Evolutionary conservation across 2,797 vertebrate species (phyloP), one percentile per base, ranked within the genome.

Genomic region (Paramormyrops hopkinsi): DNA sequence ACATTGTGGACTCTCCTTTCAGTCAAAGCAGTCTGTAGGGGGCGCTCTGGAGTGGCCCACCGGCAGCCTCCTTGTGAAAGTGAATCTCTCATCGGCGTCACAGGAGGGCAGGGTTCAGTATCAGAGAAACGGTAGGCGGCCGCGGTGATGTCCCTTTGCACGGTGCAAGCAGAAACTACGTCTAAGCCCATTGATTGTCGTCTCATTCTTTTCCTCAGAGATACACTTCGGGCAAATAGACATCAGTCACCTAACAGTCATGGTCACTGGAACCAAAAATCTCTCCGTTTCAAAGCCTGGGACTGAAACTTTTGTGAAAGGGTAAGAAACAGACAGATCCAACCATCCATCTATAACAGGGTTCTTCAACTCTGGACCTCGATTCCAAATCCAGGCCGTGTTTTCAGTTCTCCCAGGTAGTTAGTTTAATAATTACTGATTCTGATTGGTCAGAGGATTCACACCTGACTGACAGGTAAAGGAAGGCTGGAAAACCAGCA

Each of bases 241-340:
- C 33, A 87, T 73, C 3, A 94, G 95, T 89, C 94, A 94, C 91
- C 95, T 96, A 87, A 95, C 94, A 33, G 87, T 97, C 92, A 91
- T 96, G 56, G 93, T 97, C 92, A 92, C 92, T 91, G 93, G 92
- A 73, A 93, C 93, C 92, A 95, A 92, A 92, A 95, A 96, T 90
- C 93, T 97, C 93, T 92, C 95, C 0, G 7, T 79, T 22, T 91
- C 92, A 91, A 95, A 94, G 90, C 90, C 96, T 92, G 96, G 92
- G 0, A 91, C 90, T 91, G 96, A 94, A 88, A 90, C 93, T 0
- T 96, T 96, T 51, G 95, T 98, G 91, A 97, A 95, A 94, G 93
- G 95, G 97, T 97, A 95, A 89, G 96, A 54, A 65, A 11, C 4
- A 37, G 50, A 19, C 19, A 73, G 44, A 51, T 59, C 29, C 86